These are phyloP conservation scores for Rhagoletis pomonella DNA, from an alignment of 1,140 invertebrate genomes.

Conservation along the genomic window DNA sequence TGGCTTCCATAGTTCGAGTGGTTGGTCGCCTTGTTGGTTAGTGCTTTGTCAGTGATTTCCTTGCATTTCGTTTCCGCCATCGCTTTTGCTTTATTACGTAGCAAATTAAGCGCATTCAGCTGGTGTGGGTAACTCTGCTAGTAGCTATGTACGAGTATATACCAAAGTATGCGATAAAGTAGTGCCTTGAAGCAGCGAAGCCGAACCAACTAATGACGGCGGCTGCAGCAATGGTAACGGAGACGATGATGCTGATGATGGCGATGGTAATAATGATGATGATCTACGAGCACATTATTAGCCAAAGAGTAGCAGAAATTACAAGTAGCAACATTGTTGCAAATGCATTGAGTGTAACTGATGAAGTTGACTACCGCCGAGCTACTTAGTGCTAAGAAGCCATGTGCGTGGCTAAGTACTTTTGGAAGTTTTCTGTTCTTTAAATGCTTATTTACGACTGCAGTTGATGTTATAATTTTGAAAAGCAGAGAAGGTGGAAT, in stretches of 20 bases:
- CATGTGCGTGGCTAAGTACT: neutral
- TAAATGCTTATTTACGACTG: neutral
- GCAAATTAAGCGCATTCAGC: constrained; percentile 37
- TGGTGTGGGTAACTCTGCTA: neutral
- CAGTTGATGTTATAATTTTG: neutral
- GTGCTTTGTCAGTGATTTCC: constrained; percentile 10
- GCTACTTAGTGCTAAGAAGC: neutral
- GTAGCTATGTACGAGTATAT: neutral
- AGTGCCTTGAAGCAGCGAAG: neutral
- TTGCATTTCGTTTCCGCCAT: neutral
- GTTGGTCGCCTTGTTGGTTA: neutral
- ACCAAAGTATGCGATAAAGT: too few species aligned
- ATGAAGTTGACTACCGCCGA: neutral
- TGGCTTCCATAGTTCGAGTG: neutral
- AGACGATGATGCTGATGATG: neutral
- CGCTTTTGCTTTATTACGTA: neutral
- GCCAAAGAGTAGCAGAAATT: neutral
- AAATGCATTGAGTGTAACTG: neutral
- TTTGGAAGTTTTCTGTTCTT: neutral
- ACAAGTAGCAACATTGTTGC: neutral
- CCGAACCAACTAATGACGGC: neutral
- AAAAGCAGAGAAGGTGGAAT: neutral
- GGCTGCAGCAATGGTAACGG: neutral
- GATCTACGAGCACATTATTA: neutral
- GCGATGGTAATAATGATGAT: neutral